Percentiles rank a stretch among this genome's conserved stretches.
These are phyloP conservation scores for Nasonovia ribisnigri DNA, from an alignment of 2,888 invertebrate species.

Conservation along the genomic window DNA sequence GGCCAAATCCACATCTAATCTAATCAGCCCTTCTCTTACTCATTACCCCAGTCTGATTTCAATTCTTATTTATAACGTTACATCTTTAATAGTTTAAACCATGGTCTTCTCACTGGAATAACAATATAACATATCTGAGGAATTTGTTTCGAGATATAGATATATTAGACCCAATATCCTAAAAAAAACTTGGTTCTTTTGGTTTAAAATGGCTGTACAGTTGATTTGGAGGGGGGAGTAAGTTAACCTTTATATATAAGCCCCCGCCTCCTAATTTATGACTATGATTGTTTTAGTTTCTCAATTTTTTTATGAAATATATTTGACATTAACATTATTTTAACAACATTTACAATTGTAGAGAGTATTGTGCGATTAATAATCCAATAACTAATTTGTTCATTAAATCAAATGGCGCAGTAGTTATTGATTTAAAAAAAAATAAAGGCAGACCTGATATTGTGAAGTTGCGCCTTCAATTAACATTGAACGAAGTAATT, in stretches of 20 bases:
- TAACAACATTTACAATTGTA: not conserved
- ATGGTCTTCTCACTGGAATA: too few species aligned
- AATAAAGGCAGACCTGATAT: not conserved
- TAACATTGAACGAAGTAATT: conserved; percentile 51
- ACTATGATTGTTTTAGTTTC: not conserved
- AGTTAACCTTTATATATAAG: not conserved
- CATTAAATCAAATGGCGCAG: not conserved
- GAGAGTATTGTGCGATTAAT: conserved; percentile 24
- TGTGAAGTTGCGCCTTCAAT: not conserved
- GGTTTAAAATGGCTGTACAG: not conserved
- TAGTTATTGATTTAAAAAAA: not conserved
- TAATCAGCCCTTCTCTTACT: too few species aligned
- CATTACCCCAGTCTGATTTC: too few species aligned
- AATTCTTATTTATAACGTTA: too few species aligned
- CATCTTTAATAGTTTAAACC: too few species aligned
- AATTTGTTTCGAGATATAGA: too few species aligned
- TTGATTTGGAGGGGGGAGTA: not conserved
- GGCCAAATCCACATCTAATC: too few species aligned
- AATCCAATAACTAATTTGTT: conserved; percentile 36
- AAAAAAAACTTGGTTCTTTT: not conserved
- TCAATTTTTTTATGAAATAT: not conserved
- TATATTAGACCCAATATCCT: too few species aligned
- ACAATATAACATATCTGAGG: too few species aligned
- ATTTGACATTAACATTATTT: not conserved
- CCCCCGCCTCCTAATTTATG: not conserved